Conservation (phyloP, 2,797 vertebrate genomes). For the Manis javanica region DNA sequence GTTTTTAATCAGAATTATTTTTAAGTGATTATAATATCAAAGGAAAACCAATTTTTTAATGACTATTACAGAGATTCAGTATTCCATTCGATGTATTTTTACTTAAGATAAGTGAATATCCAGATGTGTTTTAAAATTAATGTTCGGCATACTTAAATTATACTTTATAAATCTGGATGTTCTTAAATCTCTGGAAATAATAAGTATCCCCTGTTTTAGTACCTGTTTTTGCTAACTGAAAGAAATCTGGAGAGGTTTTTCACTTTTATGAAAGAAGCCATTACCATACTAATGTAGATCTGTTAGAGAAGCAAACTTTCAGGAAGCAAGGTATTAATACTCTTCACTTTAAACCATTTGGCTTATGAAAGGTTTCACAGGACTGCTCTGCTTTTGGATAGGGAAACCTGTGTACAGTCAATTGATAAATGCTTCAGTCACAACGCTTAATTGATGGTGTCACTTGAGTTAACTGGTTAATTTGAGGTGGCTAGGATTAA, state of each 20-base stretch:
- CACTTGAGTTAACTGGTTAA: not conserved
- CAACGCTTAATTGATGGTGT: not conserved
- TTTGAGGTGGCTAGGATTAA: slow-evolving; percentile 25
- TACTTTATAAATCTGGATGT: slow-evolving; percentile 22
- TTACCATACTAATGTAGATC: no score
- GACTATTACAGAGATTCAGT: not conserved
- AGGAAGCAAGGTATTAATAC: not conserved
- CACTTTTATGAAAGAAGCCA: no score
- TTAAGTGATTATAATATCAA: slow-evolving; percentile 34
- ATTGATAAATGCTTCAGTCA: not conserved
- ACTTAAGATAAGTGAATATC: not conserved
- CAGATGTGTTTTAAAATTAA: not conserved
- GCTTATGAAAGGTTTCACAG: not conserved
- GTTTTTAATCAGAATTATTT: slow-evolving; percentile 35
- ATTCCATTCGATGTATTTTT: not conserved
- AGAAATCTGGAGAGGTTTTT: no score
- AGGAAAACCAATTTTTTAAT: not conserved
- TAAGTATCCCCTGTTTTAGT: no score
- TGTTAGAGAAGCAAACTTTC: not conserved
- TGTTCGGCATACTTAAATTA: not conserved
- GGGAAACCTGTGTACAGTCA: not conserved
- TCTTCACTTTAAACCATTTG: not conserved
- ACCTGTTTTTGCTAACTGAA: no score
- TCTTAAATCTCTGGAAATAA: not conserved
- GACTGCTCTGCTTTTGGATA: not conserved